Conservation (phyloP, 2,888 invertebrate species). For the Limnephilus lunatus region DNA sequence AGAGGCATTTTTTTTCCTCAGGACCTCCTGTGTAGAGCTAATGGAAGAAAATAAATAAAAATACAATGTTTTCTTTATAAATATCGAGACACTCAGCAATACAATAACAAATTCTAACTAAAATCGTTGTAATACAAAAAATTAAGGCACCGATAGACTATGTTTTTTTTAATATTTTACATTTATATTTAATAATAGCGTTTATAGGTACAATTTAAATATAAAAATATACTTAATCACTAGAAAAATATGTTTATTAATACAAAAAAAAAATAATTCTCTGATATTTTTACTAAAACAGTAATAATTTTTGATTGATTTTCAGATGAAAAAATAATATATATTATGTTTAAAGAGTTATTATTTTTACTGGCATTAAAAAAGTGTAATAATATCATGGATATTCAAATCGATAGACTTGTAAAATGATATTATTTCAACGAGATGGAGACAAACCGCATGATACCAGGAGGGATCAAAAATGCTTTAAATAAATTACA, state of each 20-base stretch:
- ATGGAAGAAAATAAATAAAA: background rate
- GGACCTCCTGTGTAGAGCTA: no score
- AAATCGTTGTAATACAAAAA: slow-evolving; percentile 52
- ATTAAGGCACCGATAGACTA: slow-evolving; percentile 64
- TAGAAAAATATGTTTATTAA: slow-evolving; percentile 47
- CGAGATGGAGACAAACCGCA: no score
- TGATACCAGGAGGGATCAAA: no score
- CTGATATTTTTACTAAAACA: background rate
- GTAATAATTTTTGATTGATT: background rate
- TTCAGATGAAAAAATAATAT: background rate
- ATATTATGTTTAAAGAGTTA: background rate
- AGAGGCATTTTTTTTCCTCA: no score
- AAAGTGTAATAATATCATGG: background rate
- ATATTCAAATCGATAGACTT: no score
- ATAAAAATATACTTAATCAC: slow-evolving; percentile 52
- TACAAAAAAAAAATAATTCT: background rate
- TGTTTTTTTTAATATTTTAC: slow-evolving; percentile 43
- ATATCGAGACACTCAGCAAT: background rate
- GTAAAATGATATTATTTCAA: no score
- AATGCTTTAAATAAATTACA: no score
- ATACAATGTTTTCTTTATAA: background rate
- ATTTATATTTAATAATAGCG: slow-evolving; percentile 20
- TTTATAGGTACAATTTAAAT: slow-evolving; percentile 55
- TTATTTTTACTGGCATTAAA: background rate
- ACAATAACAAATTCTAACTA: slow-evolving; percentile 2